A percentile compares a stretch with the other conserved stretches of the same genome.
These are phyloP conservation scores for Hofmannophila pseudospretella DNA, from an alignment of 2,888 invertebrate genomes.

Conservation along the genomic window DNA sequence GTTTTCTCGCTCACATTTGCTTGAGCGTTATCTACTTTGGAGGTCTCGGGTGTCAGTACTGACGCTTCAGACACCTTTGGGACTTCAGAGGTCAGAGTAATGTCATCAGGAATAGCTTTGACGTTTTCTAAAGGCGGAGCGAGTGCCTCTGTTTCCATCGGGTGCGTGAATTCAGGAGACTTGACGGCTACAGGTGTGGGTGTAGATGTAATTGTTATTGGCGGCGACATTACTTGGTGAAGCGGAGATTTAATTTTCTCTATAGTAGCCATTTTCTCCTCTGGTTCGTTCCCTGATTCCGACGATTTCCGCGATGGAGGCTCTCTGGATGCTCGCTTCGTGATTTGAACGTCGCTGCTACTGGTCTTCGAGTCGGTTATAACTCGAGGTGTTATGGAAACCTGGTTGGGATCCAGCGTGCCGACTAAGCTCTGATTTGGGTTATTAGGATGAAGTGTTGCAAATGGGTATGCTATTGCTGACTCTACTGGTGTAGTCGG, in stretches of 20 bases:
- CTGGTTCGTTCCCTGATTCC: conserved; percentile 45
- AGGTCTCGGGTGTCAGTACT: background rate
- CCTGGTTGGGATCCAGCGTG: conserved; percentile 57
- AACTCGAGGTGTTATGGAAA: conserved; percentile 59
- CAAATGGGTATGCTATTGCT: conserved; percentile 60
- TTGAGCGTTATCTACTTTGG: conserved; percentile 11
- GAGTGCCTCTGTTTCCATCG: conserved; percentile 48
- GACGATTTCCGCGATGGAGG: conserved; percentile 53
- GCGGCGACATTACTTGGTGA: conserved; percentile 38
- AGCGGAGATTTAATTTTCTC: conserved; percentile 56
- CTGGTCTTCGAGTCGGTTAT: conserved; percentile 37
- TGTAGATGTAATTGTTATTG: conserved; percentile 41
- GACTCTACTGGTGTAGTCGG: conserved; percentile 45
- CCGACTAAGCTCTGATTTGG: conserved; percentile 40
- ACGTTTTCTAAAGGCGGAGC: conserved; percentile 50
- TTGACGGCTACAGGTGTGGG: conserved; percentile 36
- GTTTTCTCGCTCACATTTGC: conserved; percentile 8
- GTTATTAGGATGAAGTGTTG: conserved; percentile 53
- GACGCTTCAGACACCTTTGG: conserved; percentile 20
- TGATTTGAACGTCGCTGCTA: conserved; percentile 40
- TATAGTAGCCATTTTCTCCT: conserved; percentile 49
- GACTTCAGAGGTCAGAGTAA: conserved; percentile 37
- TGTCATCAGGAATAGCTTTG: conserved; percentile 42
- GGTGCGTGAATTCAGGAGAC: conserved; percentile 41
- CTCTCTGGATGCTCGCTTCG: conserved; percentile 52